phyloP scores from a whole-genome alignment of 2,797 vertebrate species.

The Hemitrygon akajei region DNA sequence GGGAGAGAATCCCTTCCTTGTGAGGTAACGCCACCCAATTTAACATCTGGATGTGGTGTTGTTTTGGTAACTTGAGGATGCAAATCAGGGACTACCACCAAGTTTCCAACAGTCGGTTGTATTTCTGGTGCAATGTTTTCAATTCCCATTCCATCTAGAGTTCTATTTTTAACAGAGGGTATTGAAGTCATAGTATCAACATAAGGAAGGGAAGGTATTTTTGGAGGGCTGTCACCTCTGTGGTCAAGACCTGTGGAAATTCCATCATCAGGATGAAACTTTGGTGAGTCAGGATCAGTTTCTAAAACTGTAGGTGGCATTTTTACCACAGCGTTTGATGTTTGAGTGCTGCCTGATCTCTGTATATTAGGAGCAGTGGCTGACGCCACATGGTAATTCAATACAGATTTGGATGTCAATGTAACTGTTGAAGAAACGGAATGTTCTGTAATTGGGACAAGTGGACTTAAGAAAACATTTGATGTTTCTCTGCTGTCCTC shows the following conservation, averaged over 20 bases:
- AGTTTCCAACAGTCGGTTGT: not conserved
- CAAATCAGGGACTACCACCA: not conserved
- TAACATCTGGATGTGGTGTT: not conserved
- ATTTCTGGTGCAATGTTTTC: not conserved
- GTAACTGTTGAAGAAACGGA: not conserved
- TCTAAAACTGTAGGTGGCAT: not conserved
- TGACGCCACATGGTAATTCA: not conserved
- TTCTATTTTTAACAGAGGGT: no score
- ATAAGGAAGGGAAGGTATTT: not conserved
- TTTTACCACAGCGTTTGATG: not conserved
- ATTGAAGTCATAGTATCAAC: not conserved
- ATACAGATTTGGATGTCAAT: not conserved
- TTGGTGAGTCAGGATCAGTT: not conserved
- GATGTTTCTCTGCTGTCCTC: constrained; percentile 39
- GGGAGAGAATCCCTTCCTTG: not conserved
- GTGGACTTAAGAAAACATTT: not conserved
- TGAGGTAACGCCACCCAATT: not conserved
- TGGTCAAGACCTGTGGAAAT: not conserved
- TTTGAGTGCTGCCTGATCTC: not conserved
- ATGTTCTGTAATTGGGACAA: not conserved
- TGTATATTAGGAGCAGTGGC: not conserved
- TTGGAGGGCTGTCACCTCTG: not conserved
- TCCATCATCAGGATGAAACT: not conserved
- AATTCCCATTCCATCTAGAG: not conserved
- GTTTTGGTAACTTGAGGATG: not conserved